phyloP scores from a whole-genome alignment of 1,140 invertebrate genomes.

The Forficula auricularia region DNA sequence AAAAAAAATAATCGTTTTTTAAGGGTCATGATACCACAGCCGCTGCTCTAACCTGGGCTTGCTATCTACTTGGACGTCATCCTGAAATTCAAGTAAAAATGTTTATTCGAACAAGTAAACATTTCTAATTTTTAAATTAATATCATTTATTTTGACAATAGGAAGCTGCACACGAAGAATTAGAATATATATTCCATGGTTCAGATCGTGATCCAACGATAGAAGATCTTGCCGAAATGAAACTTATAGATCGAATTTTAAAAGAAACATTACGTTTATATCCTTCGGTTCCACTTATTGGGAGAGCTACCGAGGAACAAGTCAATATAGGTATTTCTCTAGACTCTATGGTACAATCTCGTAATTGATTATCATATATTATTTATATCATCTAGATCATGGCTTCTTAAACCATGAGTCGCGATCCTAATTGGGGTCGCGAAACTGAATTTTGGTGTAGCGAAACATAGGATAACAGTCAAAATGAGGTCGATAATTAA shows the following conservation, averaged over 20 bases:
- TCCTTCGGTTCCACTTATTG: slow-evolving; percentile 23
- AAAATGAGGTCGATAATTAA: too few species aligned
- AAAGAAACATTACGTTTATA: slow-evolving; percentile 26
- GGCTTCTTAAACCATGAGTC: too few species aligned
- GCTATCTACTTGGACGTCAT: slow-evolving; percentile 26
- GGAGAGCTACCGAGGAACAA: too few species aligned
- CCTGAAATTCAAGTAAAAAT: slow-evolving; percentile 23
- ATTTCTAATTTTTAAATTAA: too few species aligned
- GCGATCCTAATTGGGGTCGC: too few species aligned
- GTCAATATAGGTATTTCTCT: too few species aligned
- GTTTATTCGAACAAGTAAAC: too few species aligned
- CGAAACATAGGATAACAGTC: too few species aligned
- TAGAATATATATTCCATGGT: slow-evolving; percentile 28
- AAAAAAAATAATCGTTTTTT: slow-evolving; percentile 15
- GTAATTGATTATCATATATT: too few species aligned
- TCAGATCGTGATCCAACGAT: slow-evolving; percentile 5
- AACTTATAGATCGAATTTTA: slow-evolving; percentile 24
- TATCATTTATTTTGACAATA: slow-evolving; percentile 13
- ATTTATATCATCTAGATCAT: too few species aligned
- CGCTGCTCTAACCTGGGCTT: slow-evolving; percentile 25
- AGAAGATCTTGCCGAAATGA: slow-evolving; percentile 23
- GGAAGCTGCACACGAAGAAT: slow-evolving; percentile 27
- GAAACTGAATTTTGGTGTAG: too few species aligned
- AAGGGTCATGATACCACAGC: slow-evolving; percentile 42
- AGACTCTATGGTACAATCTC: too few species aligned